phyloP scores from a whole-genome alignment of 2,797 vertebrate species.

The Nannoperca australis region DNA sequence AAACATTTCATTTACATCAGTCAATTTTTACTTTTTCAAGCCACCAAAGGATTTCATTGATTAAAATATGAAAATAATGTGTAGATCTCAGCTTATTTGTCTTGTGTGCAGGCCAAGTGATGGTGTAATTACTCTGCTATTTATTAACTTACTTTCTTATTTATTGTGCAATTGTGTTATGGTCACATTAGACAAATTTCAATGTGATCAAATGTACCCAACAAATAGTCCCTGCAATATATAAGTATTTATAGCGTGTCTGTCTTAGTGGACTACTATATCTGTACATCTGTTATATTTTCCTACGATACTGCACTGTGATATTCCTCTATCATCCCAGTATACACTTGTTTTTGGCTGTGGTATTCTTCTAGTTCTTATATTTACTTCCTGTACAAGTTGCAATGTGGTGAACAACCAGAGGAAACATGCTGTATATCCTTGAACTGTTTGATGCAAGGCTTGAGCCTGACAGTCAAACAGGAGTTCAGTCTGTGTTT shows the following conservation, averaged over 20 bases:
- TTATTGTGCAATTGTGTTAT: neutral
- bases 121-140: neutral
- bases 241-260: neutral
- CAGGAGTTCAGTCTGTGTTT: constrained; percentile 34
- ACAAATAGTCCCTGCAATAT: neutral
- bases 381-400: neutral
- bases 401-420: neutral
- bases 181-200: neutral
- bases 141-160: neutral
- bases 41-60: too few species aligned
- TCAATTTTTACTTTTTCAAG: neutral
- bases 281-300: neutral
- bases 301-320: neutral
- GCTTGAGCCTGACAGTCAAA: neutral
- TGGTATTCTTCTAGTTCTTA: neutral
- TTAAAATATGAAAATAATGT: neutral
- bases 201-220: neutral
- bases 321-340: neutral
- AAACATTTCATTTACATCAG: neutral
- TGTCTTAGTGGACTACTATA: neutral
- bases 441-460: neutral
- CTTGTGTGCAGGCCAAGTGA: neutral
- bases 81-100: neutral
- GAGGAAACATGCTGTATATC: neutral
- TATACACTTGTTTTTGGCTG: neutral